Base-by-base conservation (phyloP, 2,113 vertebrate species). In the Siphamia tubifer region DNA sequence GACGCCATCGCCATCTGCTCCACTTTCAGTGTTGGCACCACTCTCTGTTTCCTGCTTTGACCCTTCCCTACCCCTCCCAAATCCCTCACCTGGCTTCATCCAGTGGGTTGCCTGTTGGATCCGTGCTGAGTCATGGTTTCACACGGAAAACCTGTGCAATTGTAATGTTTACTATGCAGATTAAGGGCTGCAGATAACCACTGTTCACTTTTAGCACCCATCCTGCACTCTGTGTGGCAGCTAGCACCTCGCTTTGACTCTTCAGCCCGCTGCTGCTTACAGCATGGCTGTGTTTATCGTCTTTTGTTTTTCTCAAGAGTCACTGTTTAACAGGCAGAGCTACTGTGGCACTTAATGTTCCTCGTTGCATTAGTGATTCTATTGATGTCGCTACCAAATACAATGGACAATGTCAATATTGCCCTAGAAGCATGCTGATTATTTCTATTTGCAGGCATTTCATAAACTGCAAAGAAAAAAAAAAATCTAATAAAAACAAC, bases 111-210 rank as follows among this genome's bases (percentile, higher is more conserved):
- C 73, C 69, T 75, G n/a, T 68, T 35, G 55, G 32, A 23, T 67
- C 63, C 58, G 57, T 68, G 36, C 55, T 31, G 32, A 74, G 48
- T 87, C 67, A 49, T 68, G 79, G 87, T 71, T 85, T 82, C 51
- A 68, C 70, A 53, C 43, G 73, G 72, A 38, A 77, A 75, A 71
- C 57, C 78, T 78, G 83, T 92, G 86, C 89, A 93, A 93, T 89
- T 88, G 94, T 88, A 89, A 89, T 86, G 92, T 91, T 87, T 92
- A 95, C 95, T 97, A 95, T 98, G 96, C 95, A 96, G 93, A 94
- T 90, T 64, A 89, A 94, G 87, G 90, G 89, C 91, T 93, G 90
- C 88, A 92, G 87, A 90, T 89, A 75, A 73, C 44, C 68, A 54
- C 77, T 72, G 74, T 77, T 81, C 63, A 74, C 82, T 74, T 51